A percentile compares a stretch with the other conserved stretches of the same genome.
phyloP scores from a whole-genome alignment of 35 echinoderm and acorn worm species.

The Eucidaris tribuloides region DNA sequence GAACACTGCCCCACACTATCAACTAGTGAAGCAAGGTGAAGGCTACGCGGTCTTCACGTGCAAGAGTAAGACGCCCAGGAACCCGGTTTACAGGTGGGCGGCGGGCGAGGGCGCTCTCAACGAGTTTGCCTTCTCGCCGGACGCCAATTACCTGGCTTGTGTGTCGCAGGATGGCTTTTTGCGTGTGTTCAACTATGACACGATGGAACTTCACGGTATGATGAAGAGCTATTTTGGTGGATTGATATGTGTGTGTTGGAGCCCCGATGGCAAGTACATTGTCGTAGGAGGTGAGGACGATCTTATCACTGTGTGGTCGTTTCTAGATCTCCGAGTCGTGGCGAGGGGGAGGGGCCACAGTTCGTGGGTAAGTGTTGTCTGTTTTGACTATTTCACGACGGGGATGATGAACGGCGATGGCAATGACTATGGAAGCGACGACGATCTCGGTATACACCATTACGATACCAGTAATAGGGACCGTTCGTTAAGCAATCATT shows the following conservation, averaged over 20 bases:
- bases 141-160: slow-evolving; percentile 80
- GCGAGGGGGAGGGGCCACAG: slow-evolving; percentile 79
- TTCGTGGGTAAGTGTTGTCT: slow-evolving; percentile 87
- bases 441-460: slow-evolving; percentile 64
- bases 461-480: slow-evolving; percentile 52
- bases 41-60: slow-evolving; percentile 93
- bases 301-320: slow-evolving; percentile 93
- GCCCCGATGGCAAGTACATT: slow-evolving; percentile 93
- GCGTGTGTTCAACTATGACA: slow-evolving; percentile 93
- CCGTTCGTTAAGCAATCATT: slow-evolving; percentile 82
- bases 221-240: slow-evolving; percentile 99
- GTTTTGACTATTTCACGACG: slow-evolving; percentile 91
- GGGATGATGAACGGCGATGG: slow-evolving; percentile 67
- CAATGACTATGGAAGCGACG: slow-evolving; percentile 87
- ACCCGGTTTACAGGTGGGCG: slow-evolving; percentile 94
- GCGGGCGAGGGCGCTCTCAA: slow-evolving; percentile 89
- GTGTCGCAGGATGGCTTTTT: slow-evolving; percentile 97
- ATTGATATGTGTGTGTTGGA: slow-evolving; percentile 98
- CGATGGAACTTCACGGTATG: slow-evolving; percentile 83
- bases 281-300: slow-evolving; percentile 95
- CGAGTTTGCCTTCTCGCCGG: slow-evolving; percentile 97
- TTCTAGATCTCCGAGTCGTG: slow-evolving; percentile 73
- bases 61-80: slow-evolving; percentile 90
- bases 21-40: slow-evolving; percentile 88
- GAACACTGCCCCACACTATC: slow-evolving; percentile 86